phyloP scores from a whole-genome alignment of 2,888 invertebrate species.

The Venustoraphidia nigricollis region DNA sequence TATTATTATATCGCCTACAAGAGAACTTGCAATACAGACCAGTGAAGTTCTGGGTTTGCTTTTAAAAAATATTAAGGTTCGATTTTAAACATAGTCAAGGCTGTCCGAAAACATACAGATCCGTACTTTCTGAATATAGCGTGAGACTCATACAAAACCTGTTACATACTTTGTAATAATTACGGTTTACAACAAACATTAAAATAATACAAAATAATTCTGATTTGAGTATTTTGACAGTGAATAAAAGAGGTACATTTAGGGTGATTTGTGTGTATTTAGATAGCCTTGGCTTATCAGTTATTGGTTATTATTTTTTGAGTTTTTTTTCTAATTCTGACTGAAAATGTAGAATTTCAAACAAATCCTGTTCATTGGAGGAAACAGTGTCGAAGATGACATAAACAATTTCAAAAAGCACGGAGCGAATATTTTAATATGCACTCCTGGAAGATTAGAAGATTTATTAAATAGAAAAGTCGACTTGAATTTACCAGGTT shows the following conservation, averaged over 20 bases:
- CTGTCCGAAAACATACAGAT: not conserved
- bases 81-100: slow-evolving; percentile 24
- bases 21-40: slow-evolving; percentile 89
- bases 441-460: slow-evolving; percentile 87
- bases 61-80: slow-evolving; percentile 28
- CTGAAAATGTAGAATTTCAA: slow-evolving; percentile 24
- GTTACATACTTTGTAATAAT: slow-evolving; percentile 19
- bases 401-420: slow-evolving; percentile 43
- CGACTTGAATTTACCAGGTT: slow-evolving; percentile 50
- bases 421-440: slow-evolving; percentile 77
- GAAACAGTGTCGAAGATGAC: slow-evolving; percentile 65
- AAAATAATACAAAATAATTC: no score
- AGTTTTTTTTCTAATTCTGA: not conserved
- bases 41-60: slow-evolving; percentile 43
- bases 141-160: slow-evolving; percentile 30
- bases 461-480: slow-evolving; percentile 64
- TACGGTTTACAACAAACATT: no score
- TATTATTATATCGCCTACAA: slow-evolving; percentile 85
- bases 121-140: slow-evolving; percentile 32
- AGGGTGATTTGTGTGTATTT: no score
- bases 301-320: no score
- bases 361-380: slow-evolving; percentile 62
- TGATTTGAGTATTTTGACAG: no score
- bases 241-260: no score
- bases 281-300: no score